Percentiles rank a stretch among this genome's conserved stretches.
Evolutionary conservation across 2,113 vertebrate species (phyloP).

Genomic region (Pollachius pollachius): DNA sequence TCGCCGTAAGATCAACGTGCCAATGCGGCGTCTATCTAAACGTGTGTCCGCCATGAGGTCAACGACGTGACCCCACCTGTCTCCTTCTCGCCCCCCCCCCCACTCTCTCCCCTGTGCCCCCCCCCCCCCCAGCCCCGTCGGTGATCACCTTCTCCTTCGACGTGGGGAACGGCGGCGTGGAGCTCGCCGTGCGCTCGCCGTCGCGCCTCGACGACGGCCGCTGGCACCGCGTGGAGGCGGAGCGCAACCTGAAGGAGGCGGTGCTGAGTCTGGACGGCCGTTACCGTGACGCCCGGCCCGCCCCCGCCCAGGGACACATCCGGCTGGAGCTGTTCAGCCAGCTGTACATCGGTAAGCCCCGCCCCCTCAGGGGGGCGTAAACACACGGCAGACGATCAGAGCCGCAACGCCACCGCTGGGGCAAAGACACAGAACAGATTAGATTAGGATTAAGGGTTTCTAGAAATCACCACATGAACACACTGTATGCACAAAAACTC

Average conservation of each 20-base stretch:
- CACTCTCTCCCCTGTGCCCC: not conserved
- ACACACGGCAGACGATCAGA: no score
- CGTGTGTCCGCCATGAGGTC: not conserved
- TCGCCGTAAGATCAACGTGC: no score
- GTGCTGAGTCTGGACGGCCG: slow-evolving; percentile 85
- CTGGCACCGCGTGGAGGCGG: slow-evolving; percentile 89
- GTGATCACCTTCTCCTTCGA: slow-evolving; percentile 89
- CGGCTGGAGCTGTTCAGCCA: slow-evolving; percentile 87
- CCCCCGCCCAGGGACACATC: slow-evolving; percentile 82
- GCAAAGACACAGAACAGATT: no score
- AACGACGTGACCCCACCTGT: not conserved
- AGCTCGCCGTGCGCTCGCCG: slow-evolving; percentile 79
- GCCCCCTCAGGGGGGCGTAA: not conserved
- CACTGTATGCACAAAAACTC: no score
- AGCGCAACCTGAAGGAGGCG: slow-evolving; percentile 90
- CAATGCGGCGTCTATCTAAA: no score
- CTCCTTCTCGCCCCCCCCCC: not conserved
- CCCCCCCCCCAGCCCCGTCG: slow-evolving; percentile 70
- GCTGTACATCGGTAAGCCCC: slow-evolving; percentile 85
- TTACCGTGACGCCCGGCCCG: slow-evolving; percentile 72
- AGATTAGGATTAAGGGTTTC: no score
- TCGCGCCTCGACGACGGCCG: slow-evolving; percentile 85
- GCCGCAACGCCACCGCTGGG: no score
- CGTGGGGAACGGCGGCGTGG: slow-evolving; percentile 85
- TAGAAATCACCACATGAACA: no score